phyloP scores from a whole-genome alignment of 2,888 invertebrate species.

The Tetropium fuscum region DNA sequence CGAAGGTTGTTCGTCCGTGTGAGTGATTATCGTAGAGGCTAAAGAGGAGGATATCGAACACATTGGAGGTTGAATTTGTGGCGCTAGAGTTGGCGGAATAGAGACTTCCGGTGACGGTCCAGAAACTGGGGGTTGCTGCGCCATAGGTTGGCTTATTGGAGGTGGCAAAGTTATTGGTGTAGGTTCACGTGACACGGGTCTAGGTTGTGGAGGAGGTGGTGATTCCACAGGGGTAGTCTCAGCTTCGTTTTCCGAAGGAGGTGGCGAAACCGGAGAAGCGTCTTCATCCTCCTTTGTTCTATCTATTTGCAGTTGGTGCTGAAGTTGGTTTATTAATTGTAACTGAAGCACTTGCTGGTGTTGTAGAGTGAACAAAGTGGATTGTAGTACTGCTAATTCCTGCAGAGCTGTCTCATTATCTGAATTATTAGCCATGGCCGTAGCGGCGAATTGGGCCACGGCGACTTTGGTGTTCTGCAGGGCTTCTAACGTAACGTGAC shows the following conservation, averaged over 20 bases:
- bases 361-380: conserved; percentile 91
- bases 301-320: conserved; percentile 88
- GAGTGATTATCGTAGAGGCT: conserved; percentile 86
- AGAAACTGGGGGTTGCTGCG: conserved; percentile 42
- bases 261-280: conserved; percentile 62
- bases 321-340: conserved; percentile 93
- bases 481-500: conserved; percentile 91
- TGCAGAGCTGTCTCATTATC: conserved; percentile 89
- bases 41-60: conserved; percentile 86
- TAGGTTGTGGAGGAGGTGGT: conserved; percentile 64
- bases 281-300: conserved; percentile 71
- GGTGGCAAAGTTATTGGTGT: conserved; percentile 63
- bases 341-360: conserved; percentile 96
- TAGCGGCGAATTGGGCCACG: conserved; percentile 97
- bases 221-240: conserved; percentile 55
- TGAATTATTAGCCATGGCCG: conserved; percentile 84
- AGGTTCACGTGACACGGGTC: conserved; percentile 69
- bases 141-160: conserved; percentile 61
- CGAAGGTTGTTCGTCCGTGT: conserved; percentile 80
- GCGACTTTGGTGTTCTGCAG: conserved; percentile 96
- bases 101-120: conserved; percentile 60
- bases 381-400: conserved; percentile 89
- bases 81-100: conserved; percentile 68
- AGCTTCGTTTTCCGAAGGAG: conserved; percentile 58
- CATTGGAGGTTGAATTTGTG: conserved; percentile 73